Conservation (phyloP, 2,797 vertebrate species). For the Scarus forsteni region DNA sequence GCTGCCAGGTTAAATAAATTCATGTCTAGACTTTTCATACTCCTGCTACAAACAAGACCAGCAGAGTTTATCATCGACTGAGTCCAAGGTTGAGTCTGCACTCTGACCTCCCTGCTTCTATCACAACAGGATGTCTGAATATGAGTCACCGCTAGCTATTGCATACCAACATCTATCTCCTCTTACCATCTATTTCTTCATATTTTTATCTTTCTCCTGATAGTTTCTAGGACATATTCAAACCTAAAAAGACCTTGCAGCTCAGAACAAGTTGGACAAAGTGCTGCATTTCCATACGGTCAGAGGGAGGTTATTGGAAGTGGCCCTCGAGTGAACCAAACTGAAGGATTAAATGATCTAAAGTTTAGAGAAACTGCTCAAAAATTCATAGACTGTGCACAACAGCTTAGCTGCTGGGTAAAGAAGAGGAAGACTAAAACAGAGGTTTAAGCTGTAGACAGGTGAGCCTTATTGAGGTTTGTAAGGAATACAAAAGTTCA, state of each 20-base stretch:
- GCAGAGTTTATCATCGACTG: background rate
- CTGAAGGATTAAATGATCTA: constrained; percentile 23
- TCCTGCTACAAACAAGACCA: background rate
- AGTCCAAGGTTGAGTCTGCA: background rate
- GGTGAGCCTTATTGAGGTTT: background rate
- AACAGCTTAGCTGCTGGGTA: background rate
- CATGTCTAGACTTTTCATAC: background rate
- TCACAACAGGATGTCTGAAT: background rate
- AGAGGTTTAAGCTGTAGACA: background rate
- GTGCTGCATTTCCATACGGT: constrained; percentile 11
- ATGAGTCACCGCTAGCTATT: constrained; percentile 5
- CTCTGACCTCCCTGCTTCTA: background rate
- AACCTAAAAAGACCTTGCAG: background rate
- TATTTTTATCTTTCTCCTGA: background rate
- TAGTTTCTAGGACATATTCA: background rate
- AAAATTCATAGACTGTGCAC: constrained; percentile 10
- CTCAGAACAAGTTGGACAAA: background rate
- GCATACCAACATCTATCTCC: background rate
- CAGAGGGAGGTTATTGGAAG: constrained; percentile 1
- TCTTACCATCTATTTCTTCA: background rate
- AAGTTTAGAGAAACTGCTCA: constrained; percentile 25
- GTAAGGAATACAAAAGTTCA: background rate
- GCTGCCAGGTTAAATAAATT: background rate
- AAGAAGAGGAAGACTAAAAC: background rate
- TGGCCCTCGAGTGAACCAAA: constrained; percentile 21